Evolutionary conservation across 2,888 invertebrate species (phyloP), one percentile per base, ranked within the genome.

Genomic region (Drosophila atripex): DNA sequence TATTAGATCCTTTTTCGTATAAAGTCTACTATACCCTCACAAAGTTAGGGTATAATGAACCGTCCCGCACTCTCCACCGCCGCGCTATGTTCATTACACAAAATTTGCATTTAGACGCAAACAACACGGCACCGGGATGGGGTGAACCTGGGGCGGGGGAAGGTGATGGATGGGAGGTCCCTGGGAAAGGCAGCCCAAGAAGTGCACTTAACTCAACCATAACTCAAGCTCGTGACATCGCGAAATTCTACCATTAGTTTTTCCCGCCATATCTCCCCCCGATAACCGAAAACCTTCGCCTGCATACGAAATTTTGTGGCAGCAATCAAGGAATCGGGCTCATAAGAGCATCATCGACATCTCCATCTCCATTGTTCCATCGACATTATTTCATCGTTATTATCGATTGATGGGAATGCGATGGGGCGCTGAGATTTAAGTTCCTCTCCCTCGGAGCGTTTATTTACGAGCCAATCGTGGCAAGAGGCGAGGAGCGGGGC

Each of bases 151-250:
- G 18, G 41, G 1, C 28, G 28, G 28, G 28, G 9, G n/a, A n/a
- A 35, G 16, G 23, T 25, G 54, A 8, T 32, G 28, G 54, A 8
- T 32, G 28, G 50, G 35, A 16, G 23, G 41, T 43, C 28, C 53
- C 21, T 16, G 12, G 39, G n/a, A 30, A 8, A 45, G 21, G 50
- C 43, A 43, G 51, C 72, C 50, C 59, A 56, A 70, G 75, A 88
- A 85, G 82, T 88, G 85, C 85, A 88, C 87, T 85, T 87, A 85
- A 88, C 87, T 85, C 85, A 85, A 72, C 68, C 88, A 84, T 88
- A 88, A 88, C 77, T 79, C 51, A 57, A 16, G 75, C 66, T 79
- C 75, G 85, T 77, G 75, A 86, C 87, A 78, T 54, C 75, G 61
- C 66, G 63, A 72, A 73, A 76, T 71, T 78, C 75, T 76, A 83